Percentiles rank a stretch among this genome's conserved stretches.
Conservation (phyloP, 2,888 invertebrate genomes). For the Zelleria hepariella region DNA sequence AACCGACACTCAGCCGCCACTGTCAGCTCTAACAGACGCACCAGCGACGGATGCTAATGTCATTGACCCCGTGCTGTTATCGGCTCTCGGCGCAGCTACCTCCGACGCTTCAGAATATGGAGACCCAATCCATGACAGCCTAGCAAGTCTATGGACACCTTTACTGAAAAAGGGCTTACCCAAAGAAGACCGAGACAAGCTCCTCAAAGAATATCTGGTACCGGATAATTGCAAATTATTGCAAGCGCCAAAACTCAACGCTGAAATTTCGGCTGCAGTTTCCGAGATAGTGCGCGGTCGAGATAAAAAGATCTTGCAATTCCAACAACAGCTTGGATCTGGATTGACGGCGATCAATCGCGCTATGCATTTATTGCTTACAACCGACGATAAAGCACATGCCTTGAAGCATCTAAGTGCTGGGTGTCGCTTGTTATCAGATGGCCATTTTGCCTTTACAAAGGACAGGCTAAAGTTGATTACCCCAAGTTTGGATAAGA, state of each 20-base stretch:
- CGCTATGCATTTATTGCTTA: slow-evolving; percentile 11
- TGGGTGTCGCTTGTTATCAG: slow-evolving; percentile 13
- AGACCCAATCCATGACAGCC: slow-evolving; percentile 1
- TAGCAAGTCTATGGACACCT: slow-evolving; percentile 8
- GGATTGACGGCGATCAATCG: slow-evolving; percentile 14
- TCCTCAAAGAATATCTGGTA: slow-evolving; percentile 12
- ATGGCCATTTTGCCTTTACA: slow-evolving; percentile 11
- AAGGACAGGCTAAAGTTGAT: slow-evolving; percentile 13
- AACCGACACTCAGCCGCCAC: background rate
- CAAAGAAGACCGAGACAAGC: slow-evolving; percentile 10
- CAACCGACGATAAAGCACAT: slow-evolving; percentile 11
- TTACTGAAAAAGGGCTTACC: slow-evolving; percentile 8
- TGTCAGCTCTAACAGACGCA: no score
- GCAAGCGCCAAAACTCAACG: slow-evolving; percentile 16
- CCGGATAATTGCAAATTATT: slow-evolving; percentile 16
- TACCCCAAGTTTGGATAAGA: slow-evolving; percentile 14
- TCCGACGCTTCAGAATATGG: slow-evolving; percentile 7
- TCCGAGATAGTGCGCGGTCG: slow-evolving; percentile 10
- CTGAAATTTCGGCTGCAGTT: slow-evolving; percentile 13
- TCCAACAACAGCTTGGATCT: slow-evolving; percentile 10
- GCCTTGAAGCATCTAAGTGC: slow-evolving; percentile 15
- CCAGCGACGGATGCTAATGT: background rate
- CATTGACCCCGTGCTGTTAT: slow-evolving; percentile 6
- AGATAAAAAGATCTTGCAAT: slow-evolving; percentile 8
- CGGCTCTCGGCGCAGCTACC: slow-evolving; percentile 7